Percentiles rank a stretch among this genome's conserved stretches.
These are phyloP conservation scores for Cetonia aurata DNA, from an alignment of 2,888 invertebrate species.

Conservation along the genomic window DNA sequence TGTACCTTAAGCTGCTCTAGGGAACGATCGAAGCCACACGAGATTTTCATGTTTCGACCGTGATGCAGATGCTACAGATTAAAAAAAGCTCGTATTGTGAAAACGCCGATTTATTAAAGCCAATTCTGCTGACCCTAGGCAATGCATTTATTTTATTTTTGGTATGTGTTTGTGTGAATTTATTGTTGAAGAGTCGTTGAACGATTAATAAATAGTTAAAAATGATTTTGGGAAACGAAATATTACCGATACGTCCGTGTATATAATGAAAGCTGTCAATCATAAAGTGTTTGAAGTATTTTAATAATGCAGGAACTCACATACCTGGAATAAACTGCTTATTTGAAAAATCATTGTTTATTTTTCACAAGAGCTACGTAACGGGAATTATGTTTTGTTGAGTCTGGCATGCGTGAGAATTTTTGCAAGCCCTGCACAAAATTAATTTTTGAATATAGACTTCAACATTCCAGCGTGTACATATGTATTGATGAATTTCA, in stretches of 20 bases:
- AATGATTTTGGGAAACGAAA: conserved; percentile 20
- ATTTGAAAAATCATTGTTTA: conserved; percentile 20
- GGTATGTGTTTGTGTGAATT: too few relatives aligned
- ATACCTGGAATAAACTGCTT: conserved; percentile 45
- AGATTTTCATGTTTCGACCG: conserved; percentile 47
- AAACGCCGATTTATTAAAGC: conserved; percentile 30
- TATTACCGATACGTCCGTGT: conserved; percentile 3
- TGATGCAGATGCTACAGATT: conserved; percentile 53
- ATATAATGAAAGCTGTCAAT: conserved; percentile 41
- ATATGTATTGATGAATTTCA: background rate
- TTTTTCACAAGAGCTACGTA: conserved; percentile 4
- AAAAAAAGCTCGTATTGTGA: conserved; percentile 46
- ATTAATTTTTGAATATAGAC: background rate
- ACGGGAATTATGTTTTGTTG: conserved; percentile 19
- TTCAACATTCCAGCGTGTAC: background rate
- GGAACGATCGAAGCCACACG: conserved; percentile 55
- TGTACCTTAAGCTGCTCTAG: conserved; percentile 58
- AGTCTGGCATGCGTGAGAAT: conserved; percentile 14
- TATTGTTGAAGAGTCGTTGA: background rate
- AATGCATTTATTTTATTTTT: conserved; percentile 13
- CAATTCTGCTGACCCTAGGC: conserved; percentile 3
- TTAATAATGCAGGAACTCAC: conserved; percentile 35
- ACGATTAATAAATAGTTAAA: conserved; percentile 19
- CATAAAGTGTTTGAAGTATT: conserved; percentile 28
- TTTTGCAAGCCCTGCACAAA: background rate